Percentiles rank a stretch among this genome's conserved stretches.
Conservation (phyloP, 2,888 invertebrate species). For the Phyto melanocephala region DNA sequence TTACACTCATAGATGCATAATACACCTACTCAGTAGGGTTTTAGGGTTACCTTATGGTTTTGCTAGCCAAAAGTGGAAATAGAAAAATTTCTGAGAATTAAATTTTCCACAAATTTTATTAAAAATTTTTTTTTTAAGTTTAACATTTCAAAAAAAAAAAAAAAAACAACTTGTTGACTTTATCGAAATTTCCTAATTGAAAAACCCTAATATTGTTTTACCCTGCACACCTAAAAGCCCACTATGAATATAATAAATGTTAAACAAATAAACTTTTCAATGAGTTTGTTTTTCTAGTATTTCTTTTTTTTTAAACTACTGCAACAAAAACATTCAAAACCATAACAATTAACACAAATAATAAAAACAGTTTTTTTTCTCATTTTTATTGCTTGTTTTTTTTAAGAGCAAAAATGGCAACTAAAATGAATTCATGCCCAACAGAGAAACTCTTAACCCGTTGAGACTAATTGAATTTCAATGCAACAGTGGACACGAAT, state of each 20-base stretch:
- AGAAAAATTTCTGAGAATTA: too few relatives aligned
- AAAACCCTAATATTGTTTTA: too few relatives aligned
- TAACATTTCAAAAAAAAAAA: too few relatives aligned
- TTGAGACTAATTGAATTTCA: conserved; percentile 61
- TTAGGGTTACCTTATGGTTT: too few relatives aligned
- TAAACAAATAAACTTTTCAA: conserved; percentile 46
- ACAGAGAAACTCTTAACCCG: conserved; percentile 19
- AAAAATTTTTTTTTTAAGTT: too few relatives aligned
- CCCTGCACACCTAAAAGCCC: conserved; percentile 4
- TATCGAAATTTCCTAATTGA: too few relatives aligned
- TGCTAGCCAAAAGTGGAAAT: too few relatives aligned
- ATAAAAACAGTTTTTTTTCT: conserved; percentile 25
- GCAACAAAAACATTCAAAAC: conserved; percentile 26
- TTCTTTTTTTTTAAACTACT: not conserved
- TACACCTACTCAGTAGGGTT: too few relatives aligned
- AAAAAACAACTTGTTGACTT: too few relatives aligned
- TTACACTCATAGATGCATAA: not conserved
- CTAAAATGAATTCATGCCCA: conserved; percentile 17
- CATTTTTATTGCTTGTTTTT: conserved; percentile 3
- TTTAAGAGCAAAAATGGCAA: conserved; percentile 26
- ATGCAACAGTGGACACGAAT: conserved; percentile 45
- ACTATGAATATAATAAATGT: conserved; percentile 40
- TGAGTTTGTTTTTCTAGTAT: conserved; percentile 14
- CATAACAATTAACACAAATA: conserved; percentile 56
- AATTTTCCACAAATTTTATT: too few relatives aligned